phyloP scores from a whole-genome alignment of 1,140 invertebrate genomes.

The Triops cancriformis region DNA sequence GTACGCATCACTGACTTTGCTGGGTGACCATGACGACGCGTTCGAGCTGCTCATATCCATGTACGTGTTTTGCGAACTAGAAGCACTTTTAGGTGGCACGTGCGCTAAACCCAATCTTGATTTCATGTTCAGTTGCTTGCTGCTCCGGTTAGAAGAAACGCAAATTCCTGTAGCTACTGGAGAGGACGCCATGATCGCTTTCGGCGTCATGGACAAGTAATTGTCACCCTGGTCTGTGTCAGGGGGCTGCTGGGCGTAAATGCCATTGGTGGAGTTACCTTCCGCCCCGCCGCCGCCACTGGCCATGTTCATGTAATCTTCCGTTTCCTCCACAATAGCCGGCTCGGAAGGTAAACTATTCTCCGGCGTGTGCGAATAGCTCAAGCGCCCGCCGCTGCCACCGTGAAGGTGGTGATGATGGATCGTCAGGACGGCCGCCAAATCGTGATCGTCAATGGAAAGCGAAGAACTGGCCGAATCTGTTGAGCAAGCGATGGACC shows the following conservation, averaged over 20 bases:
- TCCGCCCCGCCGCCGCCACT: background rate
- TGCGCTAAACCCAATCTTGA: background rate
- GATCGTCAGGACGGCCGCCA: constrained; percentile 42
- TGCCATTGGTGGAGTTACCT: background rate
- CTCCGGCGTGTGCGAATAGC: constrained; percentile 53
- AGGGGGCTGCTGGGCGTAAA: background rate
- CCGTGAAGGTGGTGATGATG: constrained; percentile 35
- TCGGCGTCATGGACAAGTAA: constrained; percentile 31
- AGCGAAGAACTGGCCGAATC: constrained; percentile 61
- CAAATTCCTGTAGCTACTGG: constrained; percentile 25
- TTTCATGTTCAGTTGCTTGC: background rate
- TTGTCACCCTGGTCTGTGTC: constrained; percentile 17
- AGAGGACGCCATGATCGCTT: constrained; percentile 18
- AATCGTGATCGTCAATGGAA: constrained; percentile 46
- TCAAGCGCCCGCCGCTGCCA: constrained; percentile 37
- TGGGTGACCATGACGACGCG: constrained; percentile 20
- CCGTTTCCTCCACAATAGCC: constrained; percentile 42
- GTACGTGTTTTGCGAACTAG: constrained; percentile 22
- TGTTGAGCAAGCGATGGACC: constrained; percentile 52
- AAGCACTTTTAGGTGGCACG: constrained; percentile 23
- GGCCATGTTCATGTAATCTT: constrained; percentile 32
- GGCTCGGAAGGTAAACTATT: constrained; percentile 42
- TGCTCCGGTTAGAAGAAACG: constrained; percentile 15
- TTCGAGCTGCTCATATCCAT: constrained; percentile 27
- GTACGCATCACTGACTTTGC: constrained; percentile 38